phyloP scores from a whole-genome alignment of 2,888 invertebrate species.

The Acanthoscelides obtectus region DNA sequence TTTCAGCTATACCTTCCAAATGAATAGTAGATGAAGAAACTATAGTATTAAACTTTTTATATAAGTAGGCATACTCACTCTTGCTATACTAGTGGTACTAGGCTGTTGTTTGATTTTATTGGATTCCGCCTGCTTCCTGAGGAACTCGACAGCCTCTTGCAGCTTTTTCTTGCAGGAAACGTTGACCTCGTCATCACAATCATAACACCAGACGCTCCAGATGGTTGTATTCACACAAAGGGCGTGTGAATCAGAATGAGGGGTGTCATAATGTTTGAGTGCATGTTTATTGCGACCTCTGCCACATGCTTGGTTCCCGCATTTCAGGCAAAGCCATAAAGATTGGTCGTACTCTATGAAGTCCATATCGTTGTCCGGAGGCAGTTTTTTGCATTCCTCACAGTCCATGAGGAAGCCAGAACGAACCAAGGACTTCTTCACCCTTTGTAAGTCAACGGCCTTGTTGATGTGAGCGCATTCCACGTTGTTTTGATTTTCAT shows the following conservation, averaged over 20 bases:
- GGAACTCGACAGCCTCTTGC: conserved; percentile 68
- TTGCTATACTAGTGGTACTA: conserved; percentile 5
- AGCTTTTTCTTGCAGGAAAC: conserved; percentile 58
- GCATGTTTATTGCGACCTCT: conserved; percentile 66
- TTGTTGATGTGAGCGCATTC: conserved; percentile 67
- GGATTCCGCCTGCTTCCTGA: conserved; percentile 55
- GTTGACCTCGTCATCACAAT: conserved; percentile 67
- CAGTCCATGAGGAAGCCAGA: conserved; percentile 51
- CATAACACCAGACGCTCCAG: conserved; percentile 76
- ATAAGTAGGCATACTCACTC: conserved; percentile 16
- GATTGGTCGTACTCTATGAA: conserved; percentile 50
- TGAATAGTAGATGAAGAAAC: background rate
- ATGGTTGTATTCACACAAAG: conserved; percentile 66
- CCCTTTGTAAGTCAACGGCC: conserved; percentile 60
- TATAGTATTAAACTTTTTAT: background rate
- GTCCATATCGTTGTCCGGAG: conserved; percentile 28
- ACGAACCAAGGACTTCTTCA: conserved; percentile 50
- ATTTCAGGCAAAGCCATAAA: conserved; percentile 78
- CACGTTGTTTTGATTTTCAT: conserved; percentile 57
- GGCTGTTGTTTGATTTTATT: conserved; percentile 26
- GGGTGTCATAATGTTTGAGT: conserved; percentile 66
- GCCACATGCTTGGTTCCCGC: conserved; percentile 75
- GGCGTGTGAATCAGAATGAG: conserved; percentile 72
- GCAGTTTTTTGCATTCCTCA: conserved; percentile 42
- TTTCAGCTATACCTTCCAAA: no score